phyloP scores from a whole-genome alignment of 1,140 invertebrate species.

The Drosophila suzukii region DNA sequence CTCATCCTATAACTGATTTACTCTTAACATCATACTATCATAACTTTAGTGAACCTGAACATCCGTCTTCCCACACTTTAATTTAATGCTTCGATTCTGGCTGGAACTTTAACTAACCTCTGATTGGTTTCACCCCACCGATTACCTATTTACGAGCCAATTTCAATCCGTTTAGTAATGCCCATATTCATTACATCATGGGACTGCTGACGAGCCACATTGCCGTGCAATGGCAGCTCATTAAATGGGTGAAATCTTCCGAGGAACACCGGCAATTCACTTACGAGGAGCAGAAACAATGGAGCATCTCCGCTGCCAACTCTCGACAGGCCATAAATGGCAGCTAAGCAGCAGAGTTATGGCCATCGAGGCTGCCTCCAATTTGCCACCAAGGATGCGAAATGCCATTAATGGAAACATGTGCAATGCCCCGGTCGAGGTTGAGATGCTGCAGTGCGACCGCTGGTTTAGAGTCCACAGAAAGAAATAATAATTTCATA shows the following conservation, averaged over 20 bases:
- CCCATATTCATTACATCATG: constrained; percentile 15
- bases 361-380: constrained; percentile 66
- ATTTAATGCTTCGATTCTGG: constrained; percentile 15
- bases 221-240: constrained; percentile 40
- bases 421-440: constrained; percentile 48
- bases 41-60: background rate
- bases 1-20: background rate
- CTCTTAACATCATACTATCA: background rate
- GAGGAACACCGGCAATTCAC: constrained; percentile 28
- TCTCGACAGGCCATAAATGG: constrained; percentile 66
- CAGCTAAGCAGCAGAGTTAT: constrained; percentile 76
- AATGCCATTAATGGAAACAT: constrained; percentile 74
- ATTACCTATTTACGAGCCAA: constrained; percentile 33
- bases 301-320: constrained; percentile 25
- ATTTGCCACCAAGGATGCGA: constrained; percentile 77
- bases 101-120: constrained; percentile 11
- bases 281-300: constrained; percentile 52
- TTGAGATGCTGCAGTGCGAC: constrained; percentile 23
- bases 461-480: constrained; percentile 14
- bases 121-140: constrained; percentile 12
- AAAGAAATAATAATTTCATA: background rate
- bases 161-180: constrained; percentile 24
- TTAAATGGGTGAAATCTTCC: constrained; percentile 42
- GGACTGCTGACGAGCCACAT: constrained; percentile 17
- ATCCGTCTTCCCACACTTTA: background rate